phyloP scores from a whole-genome alignment of 2,797 vertebrate species.

The Sebastes nivosus region DNA sequence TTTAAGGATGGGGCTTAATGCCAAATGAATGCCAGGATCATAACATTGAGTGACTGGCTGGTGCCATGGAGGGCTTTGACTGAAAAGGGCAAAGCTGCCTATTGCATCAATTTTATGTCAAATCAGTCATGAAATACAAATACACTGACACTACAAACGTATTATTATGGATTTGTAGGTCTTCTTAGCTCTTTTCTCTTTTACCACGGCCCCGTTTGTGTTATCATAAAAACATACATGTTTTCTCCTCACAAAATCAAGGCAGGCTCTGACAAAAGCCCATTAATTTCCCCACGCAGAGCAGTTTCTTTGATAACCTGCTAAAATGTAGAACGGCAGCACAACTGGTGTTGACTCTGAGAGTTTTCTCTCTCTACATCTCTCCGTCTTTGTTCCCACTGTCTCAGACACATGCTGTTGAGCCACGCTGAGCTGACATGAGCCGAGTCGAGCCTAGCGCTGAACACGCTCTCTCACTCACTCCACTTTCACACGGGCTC shows the following conservation, averaged over 20 bases:
- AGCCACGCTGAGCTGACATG: conserved; percentile 77
- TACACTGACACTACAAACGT: conserved; percentile 37
- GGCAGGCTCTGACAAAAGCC: neutral
- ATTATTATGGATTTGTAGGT: conserved; percentile 10
- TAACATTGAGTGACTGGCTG: conserved; percentile 75
- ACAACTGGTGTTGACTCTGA: conserved; percentile 42
- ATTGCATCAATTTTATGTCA: conserved; percentile 72
- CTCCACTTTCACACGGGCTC: conserved; percentile 83
- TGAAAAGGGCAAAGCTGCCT: conserved; percentile 75
- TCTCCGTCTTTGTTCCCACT: conserved; percentile 74
- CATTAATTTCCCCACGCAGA: neutral
- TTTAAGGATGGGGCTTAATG: conserved; percentile 73
- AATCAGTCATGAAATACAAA: conserved; percentile 61
- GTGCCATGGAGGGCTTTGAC: conserved; percentile 59
- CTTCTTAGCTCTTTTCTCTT: neutral
- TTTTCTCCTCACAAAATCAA: conserved; percentile 16
- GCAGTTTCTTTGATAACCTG: conserved; percentile 50
- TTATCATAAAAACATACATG: neutral
- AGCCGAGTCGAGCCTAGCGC: conserved; percentile 73
- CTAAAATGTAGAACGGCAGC: conserved; percentile 43
- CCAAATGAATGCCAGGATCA: conserved; percentile 76
- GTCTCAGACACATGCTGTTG: conserved; percentile 75
- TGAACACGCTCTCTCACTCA: conserved; percentile 67
- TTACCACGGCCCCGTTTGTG: neutral
- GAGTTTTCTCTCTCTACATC: conserved; percentile 38